phyloP scores from a whole-genome alignment of 2,888 invertebrate genomes.

The Hyalella azteca region DNA sequence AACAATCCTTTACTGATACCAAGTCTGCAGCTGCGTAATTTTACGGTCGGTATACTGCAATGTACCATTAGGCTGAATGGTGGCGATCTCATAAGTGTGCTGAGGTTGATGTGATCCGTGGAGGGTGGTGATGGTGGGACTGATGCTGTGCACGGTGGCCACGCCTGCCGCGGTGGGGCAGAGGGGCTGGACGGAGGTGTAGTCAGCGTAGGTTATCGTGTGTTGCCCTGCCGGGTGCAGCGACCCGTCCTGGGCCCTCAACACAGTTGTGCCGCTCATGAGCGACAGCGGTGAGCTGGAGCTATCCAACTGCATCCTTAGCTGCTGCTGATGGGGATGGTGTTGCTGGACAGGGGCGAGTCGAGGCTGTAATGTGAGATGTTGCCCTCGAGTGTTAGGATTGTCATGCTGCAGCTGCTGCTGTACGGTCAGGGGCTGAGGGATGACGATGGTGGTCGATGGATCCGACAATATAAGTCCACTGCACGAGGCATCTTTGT shows the following conservation, averaged over 20 bases:
- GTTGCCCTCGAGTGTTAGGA: neutral
- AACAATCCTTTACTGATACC: neutral
- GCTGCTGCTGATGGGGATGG: neutral
- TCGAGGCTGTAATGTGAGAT: neutral
- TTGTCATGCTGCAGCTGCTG: slow-evolving; percentile 14
- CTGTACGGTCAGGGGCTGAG: slow-evolving; percentile 14
- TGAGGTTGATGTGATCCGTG: slow-evolving; percentile 20
- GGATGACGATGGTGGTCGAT: neutral
- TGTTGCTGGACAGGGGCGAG: neutral
- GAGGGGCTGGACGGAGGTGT: slow-evolving; percentile 14
- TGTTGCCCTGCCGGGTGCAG: neutral
- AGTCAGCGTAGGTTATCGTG: slow-evolving; percentile 19
- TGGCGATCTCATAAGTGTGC: neutral
- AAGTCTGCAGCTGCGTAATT: neutral
- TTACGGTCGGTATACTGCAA: neutral
- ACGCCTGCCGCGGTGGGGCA: slow-evolving; percentile 8
- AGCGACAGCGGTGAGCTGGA: neutral
- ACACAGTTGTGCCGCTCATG: neutral
- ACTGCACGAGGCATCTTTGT: slow-evolving; percentile 10
- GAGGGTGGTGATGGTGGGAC: slow-evolving; percentile 12
- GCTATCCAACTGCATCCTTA: neutral
- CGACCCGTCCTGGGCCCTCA: neutral
- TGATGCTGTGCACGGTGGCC: neutral
- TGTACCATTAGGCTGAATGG: slow-evolving; percentile 4
- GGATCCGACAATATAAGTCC: neutral